A percentile compares a stretch with the other conserved stretches of the same genome.
Conservation (phyloP, 37 sponge, comb jelly and placozoan genomes). For the Crambe crambe region DNA sequence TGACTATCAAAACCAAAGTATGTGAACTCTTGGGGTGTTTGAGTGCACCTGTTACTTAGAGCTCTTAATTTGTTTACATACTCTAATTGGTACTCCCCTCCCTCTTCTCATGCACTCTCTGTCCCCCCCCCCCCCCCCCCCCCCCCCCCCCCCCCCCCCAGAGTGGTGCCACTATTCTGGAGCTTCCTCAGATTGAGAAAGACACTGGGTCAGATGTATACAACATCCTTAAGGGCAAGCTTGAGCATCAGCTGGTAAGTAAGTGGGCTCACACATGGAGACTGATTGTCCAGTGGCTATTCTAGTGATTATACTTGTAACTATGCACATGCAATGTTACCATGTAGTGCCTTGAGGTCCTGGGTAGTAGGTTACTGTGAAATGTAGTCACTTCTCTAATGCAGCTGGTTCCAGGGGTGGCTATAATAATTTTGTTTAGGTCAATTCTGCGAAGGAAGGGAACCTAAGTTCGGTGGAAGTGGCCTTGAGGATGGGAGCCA, state of each 20-base stretch:
- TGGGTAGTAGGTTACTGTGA: too few relatives aligned
- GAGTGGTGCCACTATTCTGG: background rate
- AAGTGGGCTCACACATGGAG: too few relatives aligned
- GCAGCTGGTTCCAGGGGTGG: too few relatives aligned
- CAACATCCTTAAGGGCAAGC: background rate
- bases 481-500: background rate
- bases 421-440: too few relatives aligned
- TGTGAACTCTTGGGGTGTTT: too few relatives aligned
- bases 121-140: too few relatives aligned
- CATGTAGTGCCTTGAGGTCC: too few relatives aligned
- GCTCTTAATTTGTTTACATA: background rate
- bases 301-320: too few relatives aligned
- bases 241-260: conserved; percentile 8
- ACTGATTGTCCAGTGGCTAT: too few relatives aligned
- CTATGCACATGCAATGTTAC: too few relatives aligned
- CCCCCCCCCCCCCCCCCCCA: background rate
- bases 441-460: background rate
- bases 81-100: background rate
- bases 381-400: too few relatives aligned
- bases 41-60: too few relatives aligned
- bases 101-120: background rate
- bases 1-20: background rate
- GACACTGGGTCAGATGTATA: background rate
- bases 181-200: background rate
- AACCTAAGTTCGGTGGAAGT: background rate